Percentiles rank a stretch among this genome's conserved stretches.
These are phyloP conservation scores for Todiramphus chloris DNA, from an alignment of 2,113 vertebrate genomes.

Conservation along the genomic window DNA sequence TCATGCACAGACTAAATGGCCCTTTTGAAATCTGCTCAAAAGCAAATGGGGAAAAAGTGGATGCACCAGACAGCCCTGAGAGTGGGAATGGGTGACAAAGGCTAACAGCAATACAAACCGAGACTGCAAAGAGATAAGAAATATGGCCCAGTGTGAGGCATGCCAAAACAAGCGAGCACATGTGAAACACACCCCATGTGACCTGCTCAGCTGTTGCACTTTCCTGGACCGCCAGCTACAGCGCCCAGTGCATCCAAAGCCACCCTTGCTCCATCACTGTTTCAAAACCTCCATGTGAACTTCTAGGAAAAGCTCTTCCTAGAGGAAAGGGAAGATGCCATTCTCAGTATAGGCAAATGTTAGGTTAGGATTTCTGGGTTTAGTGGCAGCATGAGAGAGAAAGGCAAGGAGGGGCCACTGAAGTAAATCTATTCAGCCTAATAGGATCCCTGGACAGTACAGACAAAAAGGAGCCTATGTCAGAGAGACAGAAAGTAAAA, in stretches of 20 bases:
- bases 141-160: fast-evolving
- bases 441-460: not conserved
- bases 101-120: not conserved
- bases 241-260: not conserved
- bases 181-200: fast-evolving
- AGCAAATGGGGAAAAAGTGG: not conserved
- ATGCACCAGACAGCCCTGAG: not conserved
- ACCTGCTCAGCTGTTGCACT: not conserved
- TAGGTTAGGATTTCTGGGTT: not conserved
- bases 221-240: not conserved
- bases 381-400: not conserved
- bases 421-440: not conserved
- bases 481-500: not conserved
- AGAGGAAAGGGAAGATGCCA: not conserved
- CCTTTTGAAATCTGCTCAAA: not conserved
- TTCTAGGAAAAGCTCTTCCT: not conserved
- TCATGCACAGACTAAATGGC: not conserved
- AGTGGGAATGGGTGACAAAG: not conserved
- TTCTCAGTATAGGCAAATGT: not conserved
- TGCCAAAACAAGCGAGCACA: not conserved
- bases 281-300: not conserved
- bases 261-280: not conserved
- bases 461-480: not conserved
- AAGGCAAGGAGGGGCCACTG: not conserved
- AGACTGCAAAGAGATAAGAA: not conserved